Base-by-base conservation (phyloP, 2,113 vertebrate species). In the Orthochromis malagaraziensis region DNA sequence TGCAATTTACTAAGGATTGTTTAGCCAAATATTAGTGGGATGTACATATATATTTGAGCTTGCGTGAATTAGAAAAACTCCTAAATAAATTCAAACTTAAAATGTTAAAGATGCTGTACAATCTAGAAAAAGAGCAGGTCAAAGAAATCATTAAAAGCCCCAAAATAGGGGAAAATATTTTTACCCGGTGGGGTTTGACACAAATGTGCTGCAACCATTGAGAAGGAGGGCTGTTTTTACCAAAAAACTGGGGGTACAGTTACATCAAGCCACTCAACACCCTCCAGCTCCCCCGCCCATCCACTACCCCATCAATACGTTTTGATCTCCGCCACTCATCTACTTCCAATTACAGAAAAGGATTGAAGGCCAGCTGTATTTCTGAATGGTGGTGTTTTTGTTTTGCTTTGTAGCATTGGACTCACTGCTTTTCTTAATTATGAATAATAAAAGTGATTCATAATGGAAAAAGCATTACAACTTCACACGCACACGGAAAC, bases 381-480 rank as follows among this genome's bases (percentile, higher is more conserved):
- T 82, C 91, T 82, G 82, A 91, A 90, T 19, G 51, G 84, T 84
- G 75, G 60, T 88, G 87, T 87, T 89, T 93, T 87, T 93, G 84
- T 95, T 95, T 88, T 92, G 92, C 88, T 95, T 94, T 94, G 94
- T 87, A 91, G 87, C 87, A 94, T 90, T 91, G 90, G 79, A 80
- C 82, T 79, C 47, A 53, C 89, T 91, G 85, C 86, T 94, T 95
- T 95, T 93, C 91, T 92, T 95, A 95, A 97, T 96, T 96, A 94
- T 94, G 91, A 94, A 94, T 95, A 93, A 96, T 93, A 96, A 94
- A 96, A 96, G 93, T 95, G 93, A 96, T 95, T 95, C 95, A 96
- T 94, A 94, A 93, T 89, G 92, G 95, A 95, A 96, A 95, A 94
- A 92, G 79, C 87, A 85, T 90, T 87, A 79, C 57, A 86, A 84